A percentile compares a stretch with the other conserved stretches of the same genome.
Evolutionary conservation across 2,888 invertebrate species (phyloP).

Genomic region (Cotesia congregata): DNA sequence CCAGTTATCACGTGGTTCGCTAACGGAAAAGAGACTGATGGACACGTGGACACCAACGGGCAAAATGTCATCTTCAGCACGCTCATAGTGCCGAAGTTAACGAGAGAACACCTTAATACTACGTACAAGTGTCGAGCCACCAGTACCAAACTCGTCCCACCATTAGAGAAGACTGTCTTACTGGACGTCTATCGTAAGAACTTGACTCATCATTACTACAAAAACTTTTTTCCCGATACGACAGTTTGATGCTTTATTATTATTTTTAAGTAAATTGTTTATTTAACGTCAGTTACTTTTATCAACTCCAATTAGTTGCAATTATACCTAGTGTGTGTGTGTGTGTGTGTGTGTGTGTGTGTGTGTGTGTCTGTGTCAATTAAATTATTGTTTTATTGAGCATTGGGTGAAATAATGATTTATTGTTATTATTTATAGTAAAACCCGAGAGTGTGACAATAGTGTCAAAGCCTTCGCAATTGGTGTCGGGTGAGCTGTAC

Average conservation of each 20-base stretch:
- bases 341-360: no score
- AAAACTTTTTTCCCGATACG: constrained; percentile 6
- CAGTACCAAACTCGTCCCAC: constrained; percentile 88
- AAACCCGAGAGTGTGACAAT: constrained; percentile 85
- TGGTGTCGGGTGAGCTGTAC: constrained; percentile 85
- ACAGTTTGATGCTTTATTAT: constrained; percentile 9
- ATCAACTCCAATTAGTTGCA: not conserved
- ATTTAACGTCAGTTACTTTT: not conserved
- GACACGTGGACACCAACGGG: constrained; percentile 79
- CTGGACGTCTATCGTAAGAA: constrained; percentile 88
- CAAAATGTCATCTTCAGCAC: constrained; percentile 85
- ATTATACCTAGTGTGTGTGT: not conserved
- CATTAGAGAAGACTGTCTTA: constrained; percentile 85
- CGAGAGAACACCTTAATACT: constrained; percentile 84
- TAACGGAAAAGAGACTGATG: constrained; percentile 72
- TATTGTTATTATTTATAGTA: constrained; percentile 74
- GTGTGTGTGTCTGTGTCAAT: not conserved
- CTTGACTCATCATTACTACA: constrained; percentile 4
- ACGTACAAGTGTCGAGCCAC: constrained; percentile 90
- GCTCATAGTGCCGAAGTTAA: constrained; percentile 81
- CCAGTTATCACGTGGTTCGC: constrained; percentile 90
- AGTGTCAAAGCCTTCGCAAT: constrained; percentile 80
- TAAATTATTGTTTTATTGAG: not conserved
- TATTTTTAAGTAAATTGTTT: not conserved
- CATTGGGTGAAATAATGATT: not conserved